Conservation (phyloP, 2,888 invertebrate species). For the Papilio demoleus region DNA sequence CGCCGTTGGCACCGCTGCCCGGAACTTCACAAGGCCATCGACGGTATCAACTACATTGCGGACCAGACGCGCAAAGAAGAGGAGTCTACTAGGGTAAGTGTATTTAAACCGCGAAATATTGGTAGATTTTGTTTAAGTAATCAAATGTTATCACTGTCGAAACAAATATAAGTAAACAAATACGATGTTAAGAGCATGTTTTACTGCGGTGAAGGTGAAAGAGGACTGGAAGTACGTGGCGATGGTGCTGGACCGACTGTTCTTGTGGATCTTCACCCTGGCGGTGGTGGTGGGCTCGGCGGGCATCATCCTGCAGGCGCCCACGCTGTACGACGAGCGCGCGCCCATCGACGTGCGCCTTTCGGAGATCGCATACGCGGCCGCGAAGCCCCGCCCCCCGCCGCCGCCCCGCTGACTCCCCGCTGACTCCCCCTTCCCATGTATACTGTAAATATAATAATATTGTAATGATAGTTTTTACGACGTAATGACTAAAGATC, state of each 20-base stretch:
- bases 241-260: conserved; percentile 98
- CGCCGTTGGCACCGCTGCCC: conserved; percentile 95
- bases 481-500: conserved; percentile 69
- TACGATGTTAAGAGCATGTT: conserved; percentile 8
- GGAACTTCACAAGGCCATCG: conserved; percentile 95
- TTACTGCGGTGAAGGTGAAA: conserved; percentile 86
- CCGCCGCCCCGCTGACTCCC: conserved; percentile 51
- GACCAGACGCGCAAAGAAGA: conserved; percentile 96
- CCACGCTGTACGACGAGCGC: conserved; percentile 96
- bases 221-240: conserved; percentile 99
- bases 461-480: conserved; percentile 75
- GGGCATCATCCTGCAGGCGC: conserved; percentile 97
- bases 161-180: no score
- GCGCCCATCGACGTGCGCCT: conserved; percentile 94
- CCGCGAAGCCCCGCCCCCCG: conserved; percentile 89
- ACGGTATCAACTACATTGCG: conserved; percentile 95
- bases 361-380: conserved; percentile 94
- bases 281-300: conserved; percentile 97
- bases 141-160: background rate
- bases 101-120: background rate
- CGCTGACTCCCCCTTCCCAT: conserved; percentile 42
- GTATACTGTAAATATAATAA: conserved; percentile 61
- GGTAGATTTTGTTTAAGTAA: no score
- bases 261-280: conserved; percentile 98
- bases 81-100: conserved; percentile 92